phyloP scores from a whole-genome alignment of 1,140 invertebrate genomes.

The Drosophila busckii region DNA sequence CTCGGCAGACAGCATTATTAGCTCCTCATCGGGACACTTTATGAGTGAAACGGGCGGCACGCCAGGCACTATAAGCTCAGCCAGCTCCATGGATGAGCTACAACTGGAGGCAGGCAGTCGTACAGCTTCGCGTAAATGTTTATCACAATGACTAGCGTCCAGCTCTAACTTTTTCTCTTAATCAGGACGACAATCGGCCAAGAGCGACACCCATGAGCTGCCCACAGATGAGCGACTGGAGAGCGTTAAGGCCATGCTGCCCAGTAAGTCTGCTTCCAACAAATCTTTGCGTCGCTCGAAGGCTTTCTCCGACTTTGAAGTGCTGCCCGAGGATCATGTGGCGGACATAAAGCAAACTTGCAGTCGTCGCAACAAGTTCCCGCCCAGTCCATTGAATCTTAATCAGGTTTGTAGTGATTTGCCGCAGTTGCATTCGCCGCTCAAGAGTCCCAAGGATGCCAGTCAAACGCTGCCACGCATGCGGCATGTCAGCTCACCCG shows the following conservation, averaged over 20 bases:
- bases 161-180: background rate
- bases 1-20: conserved; percentile 80
- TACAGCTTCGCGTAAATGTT: conserved; percentile 45
- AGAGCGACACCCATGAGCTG: conserved; percentile 56
- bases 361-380: conserved; percentile 46
- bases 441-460: conserved; percentile 68
- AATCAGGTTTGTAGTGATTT: conserved; percentile 70
- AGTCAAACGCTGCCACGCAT: conserved; percentile 40
- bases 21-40: conserved; percentile 76
- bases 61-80: conserved; percentile 71
- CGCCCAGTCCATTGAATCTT: conserved; percentile 69
- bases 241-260: conserved; percentile 26
- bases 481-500: conserved; percentile 56
- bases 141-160: background rate
- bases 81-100: conserved; percentile 75
- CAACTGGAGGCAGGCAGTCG: conserved; percentile 40
- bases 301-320: conserved; percentile 69
- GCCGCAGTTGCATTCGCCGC: conserved; percentile 61
- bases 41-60: conserved; percentile 68
- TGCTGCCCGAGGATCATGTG: conserved; percentile 69
- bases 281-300: conserved; percentile 66
- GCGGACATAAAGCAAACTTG: conserved; percentile 60
- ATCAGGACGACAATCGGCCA: conserved; percentile 69
- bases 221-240: conserved; percentile 54
- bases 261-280: conserved; percentile 63